phyloP scores from a whole-genome alignment of 2,888 invertebrate species.

The Lepeophtheirus nordmannii region DNA sequence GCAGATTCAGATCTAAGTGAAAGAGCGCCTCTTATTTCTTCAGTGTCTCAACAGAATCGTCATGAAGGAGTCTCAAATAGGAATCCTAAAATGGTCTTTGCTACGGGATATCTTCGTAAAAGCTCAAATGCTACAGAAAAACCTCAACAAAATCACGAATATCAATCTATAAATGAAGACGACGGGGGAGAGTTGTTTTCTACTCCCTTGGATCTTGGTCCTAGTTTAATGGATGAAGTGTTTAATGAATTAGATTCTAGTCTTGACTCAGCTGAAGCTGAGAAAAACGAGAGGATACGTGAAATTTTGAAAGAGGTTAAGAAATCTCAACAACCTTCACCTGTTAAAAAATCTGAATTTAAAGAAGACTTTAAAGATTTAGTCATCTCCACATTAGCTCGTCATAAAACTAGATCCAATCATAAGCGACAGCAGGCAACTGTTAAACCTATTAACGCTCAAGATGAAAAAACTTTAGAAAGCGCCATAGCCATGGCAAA shows the following conservation, averaged over 20 bases:
- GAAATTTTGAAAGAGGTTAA: background rate
- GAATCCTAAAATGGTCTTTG: conserved; percentile 18
- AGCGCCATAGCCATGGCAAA: conserved; percentile 84
- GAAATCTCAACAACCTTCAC: conserved; percentile 10
- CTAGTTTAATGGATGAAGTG: conserved; percentile 76
- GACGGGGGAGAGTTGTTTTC: conserved; percentile 24
- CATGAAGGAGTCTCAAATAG: background rate
- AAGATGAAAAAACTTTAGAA: conserved; percentile 76
- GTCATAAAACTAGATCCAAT: conserved; percentile 28
- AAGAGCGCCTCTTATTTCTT: conserved; percentile 20
- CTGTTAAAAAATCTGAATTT: conserved; percentile 16
- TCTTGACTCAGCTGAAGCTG: background rate
- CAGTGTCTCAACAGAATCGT: background rate
- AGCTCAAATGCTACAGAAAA: background rate
- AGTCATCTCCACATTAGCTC: conserved; percentile 30
- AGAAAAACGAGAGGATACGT: background rate
- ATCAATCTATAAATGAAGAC: conserved; percentile 55
- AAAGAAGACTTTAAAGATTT: conserved; percentile 20
- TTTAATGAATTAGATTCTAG: conserved; percentile 44
- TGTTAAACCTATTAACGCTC: conserved; percentile 82
- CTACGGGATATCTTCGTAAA: conserved; percentile 21
- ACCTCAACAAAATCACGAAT: conserved; percentile 44
- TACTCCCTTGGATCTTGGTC: conserved; percentile 46
- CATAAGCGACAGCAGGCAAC: conserved; percentile 28
- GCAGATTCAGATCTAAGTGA: conserved; percentile 18